Evolutionary conservation across 2,888 invertebrate species (phyloP).

Genomic region (Tillus elongatus): DNA sequence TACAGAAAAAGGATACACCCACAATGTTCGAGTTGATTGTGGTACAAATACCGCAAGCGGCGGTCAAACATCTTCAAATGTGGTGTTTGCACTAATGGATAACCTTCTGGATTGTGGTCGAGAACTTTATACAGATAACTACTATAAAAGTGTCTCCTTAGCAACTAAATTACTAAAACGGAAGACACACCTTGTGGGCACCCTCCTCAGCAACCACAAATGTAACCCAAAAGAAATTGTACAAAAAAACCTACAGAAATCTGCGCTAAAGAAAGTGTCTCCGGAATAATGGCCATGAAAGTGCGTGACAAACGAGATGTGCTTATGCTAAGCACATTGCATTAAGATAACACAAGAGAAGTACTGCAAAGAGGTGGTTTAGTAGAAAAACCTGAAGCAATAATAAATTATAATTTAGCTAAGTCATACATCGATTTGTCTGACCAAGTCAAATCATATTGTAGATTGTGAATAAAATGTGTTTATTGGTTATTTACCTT

Average conservation of each 20-base stretch:
- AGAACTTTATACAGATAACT: neutral
- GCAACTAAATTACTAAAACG: neutral
- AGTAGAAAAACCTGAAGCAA: slow-evolving; percentile 14
- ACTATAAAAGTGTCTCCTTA: neutral
- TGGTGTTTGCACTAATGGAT: neutral
- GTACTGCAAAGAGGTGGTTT: slow-evolving; percentile 15
- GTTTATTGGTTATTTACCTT: too few species aligned
- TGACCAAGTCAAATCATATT: slow-evolving; percentile 20
- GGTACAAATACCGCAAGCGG: neutral
- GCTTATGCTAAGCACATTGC: slow-evolving; percentile 26
- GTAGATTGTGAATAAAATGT: too few species aligned
- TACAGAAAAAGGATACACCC: neutral
- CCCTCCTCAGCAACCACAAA: neutral
- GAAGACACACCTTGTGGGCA: neutral
- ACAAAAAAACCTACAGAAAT: too few species aligned
- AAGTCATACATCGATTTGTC: slow-evolving; percentile 27
- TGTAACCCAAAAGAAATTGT: neutral
- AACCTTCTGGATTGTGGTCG: neutral
- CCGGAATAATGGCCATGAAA: slow-evolving; percentile 22
- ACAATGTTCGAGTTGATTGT: neutral
- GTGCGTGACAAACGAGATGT: slow-evolving; percentile 27
- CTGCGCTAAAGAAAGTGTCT: slow-evolving; percentile 9
- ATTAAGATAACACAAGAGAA: slow-evolving; percentile 21
- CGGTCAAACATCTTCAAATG: neutral
- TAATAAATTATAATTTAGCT: slow-evolving; percentile 24